Base-by-base conservation (phyloP, 2,797 vertebrate species). In the Propithecus perrieri region DNA sequence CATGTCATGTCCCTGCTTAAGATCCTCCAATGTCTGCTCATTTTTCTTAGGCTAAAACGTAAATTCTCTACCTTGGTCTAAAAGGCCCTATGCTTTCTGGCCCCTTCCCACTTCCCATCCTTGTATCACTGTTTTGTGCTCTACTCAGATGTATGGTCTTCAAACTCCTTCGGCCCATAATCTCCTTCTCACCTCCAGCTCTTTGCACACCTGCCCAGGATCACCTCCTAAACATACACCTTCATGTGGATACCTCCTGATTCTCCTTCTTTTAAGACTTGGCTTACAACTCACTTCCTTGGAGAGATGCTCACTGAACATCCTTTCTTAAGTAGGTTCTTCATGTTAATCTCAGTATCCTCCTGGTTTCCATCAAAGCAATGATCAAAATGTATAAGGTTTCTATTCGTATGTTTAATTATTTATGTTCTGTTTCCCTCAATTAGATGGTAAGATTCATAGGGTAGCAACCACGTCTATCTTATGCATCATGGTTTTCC, bases 1-100 rank as follows among this genome's bases (percentile, higher is more conserved):
- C 24, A 79, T 14, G 7, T 26, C 72, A 43, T 4, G 15, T 61
- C 50, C 57, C 81, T 93, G 55, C 38, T 69, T 92, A 90, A 74
- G 50, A 48, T 78, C 69, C 38, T 92, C 26, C 80, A 65, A 41
- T 20, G 15, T 67, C n/a, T 57, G 38, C 43, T 85, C 17, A 76
- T 75, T 94, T 96, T 88, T 74, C 93, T 81, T 55, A 69, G 59
- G 89, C 46, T 90, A 71, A 91, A 74, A 57, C 43, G 13, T 75
- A 59, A 92, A 80, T 43, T 88, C 22, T 84, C 85, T 46, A 63
- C n/a, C 5, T 38, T 86, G 69, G 26, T 65, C 33, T 87, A 55
- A 35, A 86, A 67, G 9, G 24, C 10, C n/a, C 22, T 43, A 22
- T 24, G 6, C 22, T 7, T 80, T 65, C 43, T 67, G 35, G 9